phyloP scores from a whole-genome alignment of 2,888 invertebrate species.

The Leucoma salicis region DNA sequence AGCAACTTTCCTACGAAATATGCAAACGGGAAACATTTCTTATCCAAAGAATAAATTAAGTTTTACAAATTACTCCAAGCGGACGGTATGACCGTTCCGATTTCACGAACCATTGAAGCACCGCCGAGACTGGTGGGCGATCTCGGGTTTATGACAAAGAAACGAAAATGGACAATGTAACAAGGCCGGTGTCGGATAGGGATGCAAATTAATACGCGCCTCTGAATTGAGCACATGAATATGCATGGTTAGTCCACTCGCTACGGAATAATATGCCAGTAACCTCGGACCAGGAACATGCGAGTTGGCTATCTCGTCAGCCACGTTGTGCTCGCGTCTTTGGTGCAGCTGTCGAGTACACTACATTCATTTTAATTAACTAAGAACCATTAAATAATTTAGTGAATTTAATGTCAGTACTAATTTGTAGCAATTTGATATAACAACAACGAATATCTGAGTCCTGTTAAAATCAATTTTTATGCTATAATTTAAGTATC shows the following conservation, averaged over 20 bases:
- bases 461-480: too few species aligned
- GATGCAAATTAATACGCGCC: constrained; percentile 80
- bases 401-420: too few species aligned
- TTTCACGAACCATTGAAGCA: constrained; percentile 55
- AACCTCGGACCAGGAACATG: constrained; percentile 37
- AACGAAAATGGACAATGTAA: constrained; percentile 68
- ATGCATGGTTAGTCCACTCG: constrained; percentile 66
- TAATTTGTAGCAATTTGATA: too few species aligned
- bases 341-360: constrained; percentile 22
- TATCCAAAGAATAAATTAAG: constrained; percentile 28
- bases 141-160: constrained; percentile 55
- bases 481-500: too few species aligned
- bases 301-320: constrained; percentile 24
- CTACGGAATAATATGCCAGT: constrained; percentile 70
- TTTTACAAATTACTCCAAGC: constrained; percentile 34
- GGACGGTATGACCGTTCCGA: constrained; percentile 33
- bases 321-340: not conserved
- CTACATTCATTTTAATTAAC: constrained; percentile 31
- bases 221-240: constrained; percentile 73
- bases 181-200: constrained; percentile 59
- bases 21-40: constrained; percentile 21
- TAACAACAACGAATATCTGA: too few species aligned
- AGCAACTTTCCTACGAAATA: constrained; percentile 19
- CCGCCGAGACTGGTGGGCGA: constrained; percentile 38
- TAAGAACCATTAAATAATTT: too few species aligned